Conservation (phyloP, 2,888 invertebrate genomes). For the Nycteola revayana region DNA sequence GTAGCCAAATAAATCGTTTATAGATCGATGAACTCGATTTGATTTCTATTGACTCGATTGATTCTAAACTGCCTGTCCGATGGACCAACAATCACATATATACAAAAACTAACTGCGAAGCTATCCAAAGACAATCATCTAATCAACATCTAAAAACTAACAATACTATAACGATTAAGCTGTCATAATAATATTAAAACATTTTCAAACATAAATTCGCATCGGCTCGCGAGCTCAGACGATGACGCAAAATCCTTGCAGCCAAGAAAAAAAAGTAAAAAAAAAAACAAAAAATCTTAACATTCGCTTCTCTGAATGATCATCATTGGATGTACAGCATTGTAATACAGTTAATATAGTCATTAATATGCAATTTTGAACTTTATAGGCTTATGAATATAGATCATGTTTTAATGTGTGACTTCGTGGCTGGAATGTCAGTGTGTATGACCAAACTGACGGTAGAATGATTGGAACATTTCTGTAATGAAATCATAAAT, state of each 20-base stretch:
- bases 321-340: constrained; percentile 31
- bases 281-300: constrained; percentile 17
- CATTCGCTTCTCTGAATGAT: constrained; percentile 48
- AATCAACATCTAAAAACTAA: too few species aligned
- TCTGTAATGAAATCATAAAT: constrained; percentile 38
- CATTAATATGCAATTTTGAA: constrained; percentile 15
- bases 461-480: constrained; percentile 32
- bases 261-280: constrained; percentile 10
- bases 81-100: too few species aligned
- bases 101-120: too few species aligned
- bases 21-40: too few species aligned
- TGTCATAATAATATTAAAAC: not conserved
- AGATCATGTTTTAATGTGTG: not conserved
- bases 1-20: too few species aligned
- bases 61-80: too few species aligned
- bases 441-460: constrained; percentile 23
- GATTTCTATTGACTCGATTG: too few species aligned
- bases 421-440: not conserved
- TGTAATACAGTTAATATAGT: constrained; percentile 6
- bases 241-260: constrained; percentile 64
- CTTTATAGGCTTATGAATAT: constrained; percentile 8
- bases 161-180: not conserved
- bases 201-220: constrained; percentile 2
- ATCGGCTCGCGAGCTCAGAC: constrained; percentile 60
- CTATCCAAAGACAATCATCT: too few species aligned